Percentiles rank a stretch among this genome's conserved stretches.
Conservation (phyloP, 2,797 vertebrate species). For the Anas georgica region DNA sequence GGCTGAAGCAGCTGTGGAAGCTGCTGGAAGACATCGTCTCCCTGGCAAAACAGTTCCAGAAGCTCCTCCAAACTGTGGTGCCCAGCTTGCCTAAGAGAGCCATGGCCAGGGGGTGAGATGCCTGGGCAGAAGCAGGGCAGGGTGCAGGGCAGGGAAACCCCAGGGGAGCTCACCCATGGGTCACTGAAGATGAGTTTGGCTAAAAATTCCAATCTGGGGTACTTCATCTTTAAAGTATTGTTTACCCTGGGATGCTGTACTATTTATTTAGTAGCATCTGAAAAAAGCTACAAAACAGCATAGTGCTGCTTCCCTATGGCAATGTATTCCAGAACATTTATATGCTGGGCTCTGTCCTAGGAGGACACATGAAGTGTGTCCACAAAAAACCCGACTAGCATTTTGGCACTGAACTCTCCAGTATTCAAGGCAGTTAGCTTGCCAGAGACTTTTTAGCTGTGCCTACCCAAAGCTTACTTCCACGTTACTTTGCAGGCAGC, state of each 20-base stretch:
- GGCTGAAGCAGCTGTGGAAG: conserved; percentile 53
- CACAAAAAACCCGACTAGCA: background rate
- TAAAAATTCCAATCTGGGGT: background rate
- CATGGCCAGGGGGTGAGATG: background rate
- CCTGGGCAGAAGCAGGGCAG: background rate
- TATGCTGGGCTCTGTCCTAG: background rate
- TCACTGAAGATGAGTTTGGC: background rate
- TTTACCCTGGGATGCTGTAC: background rate
- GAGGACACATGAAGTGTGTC: background rate
- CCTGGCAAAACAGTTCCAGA: background rate
- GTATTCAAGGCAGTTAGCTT: background rate
- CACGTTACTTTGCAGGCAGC: background rate
- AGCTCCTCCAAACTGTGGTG: background rate
- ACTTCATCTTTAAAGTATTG: background rate
- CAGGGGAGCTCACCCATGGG: background rate
- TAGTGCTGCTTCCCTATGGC: background rate
- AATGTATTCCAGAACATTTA: background rate
- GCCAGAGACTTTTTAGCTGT: background rate
- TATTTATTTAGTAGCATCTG: background rate
- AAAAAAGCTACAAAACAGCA: background rate
- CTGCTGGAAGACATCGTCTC: conserved; percentile 34
- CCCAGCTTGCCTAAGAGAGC: background rate
- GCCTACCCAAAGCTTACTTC: background rate
- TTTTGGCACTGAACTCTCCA: background rate
- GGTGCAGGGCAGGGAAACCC: background rate